Evolutionary conservation across 2,113 vertebrate species (phyloP).

Genomic region (Istiophorus platypterus): DNA sequence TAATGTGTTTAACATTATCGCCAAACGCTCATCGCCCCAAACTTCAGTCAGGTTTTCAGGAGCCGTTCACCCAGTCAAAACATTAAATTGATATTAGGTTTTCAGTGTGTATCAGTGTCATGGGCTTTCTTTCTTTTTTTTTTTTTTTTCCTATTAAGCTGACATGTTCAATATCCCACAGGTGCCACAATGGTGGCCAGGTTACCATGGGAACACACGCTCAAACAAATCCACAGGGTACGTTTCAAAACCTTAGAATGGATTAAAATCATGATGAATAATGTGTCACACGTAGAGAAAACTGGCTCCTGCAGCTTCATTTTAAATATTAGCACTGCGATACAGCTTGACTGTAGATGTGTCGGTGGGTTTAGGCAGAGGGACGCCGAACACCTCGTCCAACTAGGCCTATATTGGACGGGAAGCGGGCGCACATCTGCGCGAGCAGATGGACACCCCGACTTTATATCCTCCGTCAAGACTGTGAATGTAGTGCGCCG

Average conservation of each 20-base stretch:
- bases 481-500: conserved; percentile 55
- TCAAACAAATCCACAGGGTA: conserved; percentile 22
- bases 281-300: not conserved
- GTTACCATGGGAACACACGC: conserved; percentile 70
- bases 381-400: conserved; percentile 27
- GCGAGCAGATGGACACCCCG: conserved; percentile 54
- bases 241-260: not conserved
- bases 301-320: not conserved
- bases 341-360: not conserved
- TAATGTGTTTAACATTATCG: not conserved
- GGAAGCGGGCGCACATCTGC: conserved; percentile 49
- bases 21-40: not conserved
- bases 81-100: conserved; percentile 14
- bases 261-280: not conserved
- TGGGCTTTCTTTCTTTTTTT: not conserved
- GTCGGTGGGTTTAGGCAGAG: not conserved
- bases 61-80: conserved; percentile 10
- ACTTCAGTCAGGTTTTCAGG: not conserved
- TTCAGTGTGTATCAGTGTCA: not conserved
- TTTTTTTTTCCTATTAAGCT: not conserved
- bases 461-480: conserved; percentile 34
- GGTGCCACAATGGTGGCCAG: conserved; percentile 37
- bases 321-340: conserved; percentile 2
- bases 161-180: conserved; percentile 38
- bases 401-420: conserved; percentile 23